A percentile compares a stretch with the other conserved stretches of the same genome.
Conservation (phyloP, 2,113 vertebrate species). For the Uropsilus gracilis region DNA sequence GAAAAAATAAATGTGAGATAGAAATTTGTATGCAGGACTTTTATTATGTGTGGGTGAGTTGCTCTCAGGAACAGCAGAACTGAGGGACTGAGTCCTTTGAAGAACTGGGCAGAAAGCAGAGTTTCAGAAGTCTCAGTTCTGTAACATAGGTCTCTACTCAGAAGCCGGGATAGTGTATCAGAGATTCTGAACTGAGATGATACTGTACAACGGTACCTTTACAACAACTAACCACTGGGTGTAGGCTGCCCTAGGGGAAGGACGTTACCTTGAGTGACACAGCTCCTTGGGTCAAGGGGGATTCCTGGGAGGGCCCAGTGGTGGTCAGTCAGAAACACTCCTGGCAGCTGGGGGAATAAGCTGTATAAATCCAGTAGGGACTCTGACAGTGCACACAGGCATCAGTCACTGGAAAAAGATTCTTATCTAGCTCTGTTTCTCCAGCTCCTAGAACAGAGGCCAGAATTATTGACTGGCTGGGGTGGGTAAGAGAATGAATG, state of each 20-base stretch:
- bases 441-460: neutral
- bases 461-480: neutral
- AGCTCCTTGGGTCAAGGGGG: neutral
- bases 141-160: neutral
- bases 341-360: neutral
- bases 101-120: neutral
- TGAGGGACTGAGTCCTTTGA: neutral
- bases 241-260: neutral
- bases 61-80: neutral
- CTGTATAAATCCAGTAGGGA: neutral
- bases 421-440: neutral
- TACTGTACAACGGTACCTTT: neutral
- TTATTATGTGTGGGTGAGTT: neutral
- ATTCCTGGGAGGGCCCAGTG: neutral
- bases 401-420: neutral
- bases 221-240: neutral
- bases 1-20: slow-evolving; percentile 28
- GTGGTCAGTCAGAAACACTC: neutral
- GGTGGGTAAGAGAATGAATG: neutral
- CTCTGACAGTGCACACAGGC: neutral
- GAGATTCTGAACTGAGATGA: neutral
- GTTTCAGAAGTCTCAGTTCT: neutral
- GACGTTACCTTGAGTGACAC: neutral
- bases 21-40: neutral
- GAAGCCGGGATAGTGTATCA: neutral